Base-by-base conservation (phyloP, 2,888 invertebrate species). In the Phanerotoma sp. region DNA sequence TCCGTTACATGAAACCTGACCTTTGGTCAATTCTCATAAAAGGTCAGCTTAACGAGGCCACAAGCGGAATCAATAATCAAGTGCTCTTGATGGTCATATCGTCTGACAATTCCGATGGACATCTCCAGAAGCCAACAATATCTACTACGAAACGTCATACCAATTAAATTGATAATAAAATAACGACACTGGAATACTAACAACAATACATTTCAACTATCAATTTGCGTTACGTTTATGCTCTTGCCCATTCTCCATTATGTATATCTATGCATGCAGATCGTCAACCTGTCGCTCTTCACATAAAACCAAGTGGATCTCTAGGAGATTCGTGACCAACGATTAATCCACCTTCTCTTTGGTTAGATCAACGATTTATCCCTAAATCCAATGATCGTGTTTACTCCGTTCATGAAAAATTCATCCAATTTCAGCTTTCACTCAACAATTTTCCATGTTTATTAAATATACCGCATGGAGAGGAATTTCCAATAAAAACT, bases 21-120 rank as follows among this genome's bases (percentile, higher is more conserved):
- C 46, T 33, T 33, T 15, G 9, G 3, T n/a, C 15, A 32, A 20
- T 46, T n/a, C 30, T 57, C 32, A 30, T 42, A 48, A 57, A 49
- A 55, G 53, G 48, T 57, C 53, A 35, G 40, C 22, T 56, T 32
- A 57, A 53, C 51, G 53, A 35, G 55, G 60, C 47, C 47, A 49
- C 40, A 15, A 38, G 32, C 33, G 7, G 30, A 51, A 57, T 60
- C 60, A 48, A 60, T 60, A 55, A 46, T 46, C 46, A 9, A 41
- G n/a, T 13, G 28, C 44, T 44, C 44, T 20, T 28, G 44, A 25
- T 11, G 15, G 25, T 15, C 9, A 21, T 33, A 32, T 20, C 13
- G 33, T 10, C 32, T 32, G 18, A 25, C 11, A 28, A 9, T 15
- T 10, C 13, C 16, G 9, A 5, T 25, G 25, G n/a, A n/a, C n/a